Evolutionary conservation across 2,113 vertebrate species (phyloP), one percentile per base, ranked within the genome.

Genomic region (Montifringilla adamsi): DNA sequence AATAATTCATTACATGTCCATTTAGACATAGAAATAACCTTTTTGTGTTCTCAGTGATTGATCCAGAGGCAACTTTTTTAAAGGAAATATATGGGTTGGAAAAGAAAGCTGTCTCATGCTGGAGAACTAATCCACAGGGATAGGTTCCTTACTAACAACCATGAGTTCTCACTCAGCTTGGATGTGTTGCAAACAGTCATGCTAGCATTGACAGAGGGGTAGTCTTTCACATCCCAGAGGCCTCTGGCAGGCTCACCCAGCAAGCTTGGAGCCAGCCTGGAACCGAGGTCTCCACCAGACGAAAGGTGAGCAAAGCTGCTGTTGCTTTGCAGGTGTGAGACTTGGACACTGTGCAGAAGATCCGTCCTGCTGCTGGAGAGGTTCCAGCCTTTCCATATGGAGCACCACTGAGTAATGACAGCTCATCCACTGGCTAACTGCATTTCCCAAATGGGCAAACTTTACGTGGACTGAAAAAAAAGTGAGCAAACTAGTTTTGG

Each of bases 21-120:
- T 53, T 56, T 84, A 94, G 73, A 90, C 64, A 86, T 46, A 84
- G 76, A 88, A 92, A 91, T 60, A 77, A 78, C 5, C 4, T 67
- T 86, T 74, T 60, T 44, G 52, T 20, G 30, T 59, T 88, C 72
- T 81, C 7, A 1, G 68, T 60, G 83, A 88, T 64, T 89, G 73
- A 68, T 64, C 76, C 68, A 84, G 82, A 89, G 23, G 31, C 37
- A 81, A 49, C 12, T 3, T 39, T 78, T 92, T 56, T 12, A 64
- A 76, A 90, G 49, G 49, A 75, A 41, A 72, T 83, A 56, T 7
- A 76, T 30, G 41, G 7, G 3, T 10, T 83, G 69, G 60, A 86
- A 95, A 92, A 90, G 52, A 78, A 90, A 89, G 37, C 27, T 78
- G 60, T 33, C 64, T 90, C 64, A 75, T 70, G 72, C 47, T 84